Conservation (phyloP, 1,140 invertebrate species). For the Hirudo medicinalis region DNA sequence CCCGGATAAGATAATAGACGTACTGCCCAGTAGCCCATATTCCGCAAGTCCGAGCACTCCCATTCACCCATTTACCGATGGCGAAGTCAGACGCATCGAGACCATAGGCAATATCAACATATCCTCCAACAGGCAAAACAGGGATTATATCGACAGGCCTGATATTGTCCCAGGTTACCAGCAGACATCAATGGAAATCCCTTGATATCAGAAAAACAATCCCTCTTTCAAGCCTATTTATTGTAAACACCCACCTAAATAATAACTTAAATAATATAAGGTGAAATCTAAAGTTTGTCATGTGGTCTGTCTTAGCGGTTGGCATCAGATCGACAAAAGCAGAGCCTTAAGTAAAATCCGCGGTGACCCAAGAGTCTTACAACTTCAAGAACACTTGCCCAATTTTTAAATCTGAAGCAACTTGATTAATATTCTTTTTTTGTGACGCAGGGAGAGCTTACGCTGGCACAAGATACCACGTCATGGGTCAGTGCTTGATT, state of each 20-base stretch:
- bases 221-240: no score
- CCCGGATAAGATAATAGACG: background rate
- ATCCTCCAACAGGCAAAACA: conserved; percentile 2
- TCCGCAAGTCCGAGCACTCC: background rate
- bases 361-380: no score
- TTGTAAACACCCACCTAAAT: no score
- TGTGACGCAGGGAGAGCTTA: background rate
- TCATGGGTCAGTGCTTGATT: conserved; percentile 11
- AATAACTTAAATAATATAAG: no score
- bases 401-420: no score
- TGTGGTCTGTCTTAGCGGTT: background rate
- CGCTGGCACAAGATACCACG: background rate
- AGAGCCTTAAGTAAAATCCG: background rate
- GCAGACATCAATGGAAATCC: no score
- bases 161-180: background rate
- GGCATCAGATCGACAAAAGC: background rate
- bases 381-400: no score
- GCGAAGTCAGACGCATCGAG: background rate
- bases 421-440: background rate
- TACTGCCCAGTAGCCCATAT: background rate
- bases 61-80: background rate
- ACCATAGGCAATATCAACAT: conserved; percentile 1
- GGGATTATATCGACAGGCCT: background rate
- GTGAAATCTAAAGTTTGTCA: background rate
- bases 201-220: no score